Evolutionary conservation across 2,113 vertebrate species (phyloP), one percentile per base, ranked within the genome.

Genomic region (Tachysurus vachellii): DNA sequence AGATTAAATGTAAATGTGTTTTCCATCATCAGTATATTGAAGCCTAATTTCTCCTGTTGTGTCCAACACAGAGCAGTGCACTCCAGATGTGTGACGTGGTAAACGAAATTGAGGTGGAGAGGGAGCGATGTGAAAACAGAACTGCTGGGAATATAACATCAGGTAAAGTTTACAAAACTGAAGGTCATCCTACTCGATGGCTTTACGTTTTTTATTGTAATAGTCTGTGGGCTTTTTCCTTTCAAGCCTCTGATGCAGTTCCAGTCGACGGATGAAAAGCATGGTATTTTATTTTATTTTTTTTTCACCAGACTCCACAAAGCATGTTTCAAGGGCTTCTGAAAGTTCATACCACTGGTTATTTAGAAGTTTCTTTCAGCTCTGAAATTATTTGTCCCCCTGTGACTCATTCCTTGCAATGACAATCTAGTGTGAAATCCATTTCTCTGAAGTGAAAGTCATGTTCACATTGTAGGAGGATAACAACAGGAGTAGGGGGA

Each of bases 31-130:
- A 54, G 44, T 8, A 42, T 23, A 12, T 21, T 53, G n/a, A 80
- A 59, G 80, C 53, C 57, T 81, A 79, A 61, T 44, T 61, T 61
- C 47, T n/a, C 23, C 31, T 82, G 53, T 84, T 89, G 23, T 89
- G 28, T 85, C 47, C 91, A 53, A 28, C 79, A 23, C 92, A 95
- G 95, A 92, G 92, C 77, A 47, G 61, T 0, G 91, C 91, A 0
- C 87, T 94, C 89, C 94, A 94, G 90, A 94, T 94, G 94, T 95
- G 95, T 23, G 93, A 95, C 0, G 90, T 95, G 87, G 89, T 93
- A 84, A 95, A 93, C 17, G 94, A 95, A 89, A 94, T 95, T 11
- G 91, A 92, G 85, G 87, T 91, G 93, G 94, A 95, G 89, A 93
- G 54, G 42, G 91, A 93, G 88, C 93, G 85, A 83, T 95, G 95